Conservation (phyloP, 2,888 invertebrate genomes). For the Oegoconia quadripuncta region DNA sequence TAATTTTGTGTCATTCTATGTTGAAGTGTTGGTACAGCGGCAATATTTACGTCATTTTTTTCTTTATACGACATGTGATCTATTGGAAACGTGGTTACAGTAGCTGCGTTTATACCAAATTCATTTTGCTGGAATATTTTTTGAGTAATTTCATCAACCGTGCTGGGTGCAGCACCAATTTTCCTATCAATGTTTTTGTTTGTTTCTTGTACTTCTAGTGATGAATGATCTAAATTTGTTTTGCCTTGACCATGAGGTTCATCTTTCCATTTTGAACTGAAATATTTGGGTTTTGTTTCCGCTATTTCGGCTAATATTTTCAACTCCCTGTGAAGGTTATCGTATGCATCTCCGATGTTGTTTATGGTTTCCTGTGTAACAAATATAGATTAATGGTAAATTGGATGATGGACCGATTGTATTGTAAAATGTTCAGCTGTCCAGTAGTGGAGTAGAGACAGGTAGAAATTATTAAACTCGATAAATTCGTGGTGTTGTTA, state of each 20-base stretch:
- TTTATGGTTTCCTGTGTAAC: conserved; percentile 42
- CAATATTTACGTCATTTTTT: not conserved
- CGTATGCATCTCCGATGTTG: conserved; percentile 47
- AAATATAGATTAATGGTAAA: conserved; percentile 3
- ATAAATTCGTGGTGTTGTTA: too few relatives aligned
- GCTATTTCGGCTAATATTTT: conserved; percentile 26
- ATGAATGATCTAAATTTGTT: conserved; percentile 17
- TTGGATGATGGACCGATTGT: too few relatives aligned
- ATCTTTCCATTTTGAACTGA: conserved; percentile 1
- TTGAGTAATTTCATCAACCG: conserved; percentile 3
- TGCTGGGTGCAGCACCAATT: conserved; percentile 6
- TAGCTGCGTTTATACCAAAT: not conserved
- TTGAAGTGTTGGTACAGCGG: not conserved
- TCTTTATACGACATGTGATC: not conserved
- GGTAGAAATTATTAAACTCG: too few relatives aligned
- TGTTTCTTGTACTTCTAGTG: conserved; percentile 24
- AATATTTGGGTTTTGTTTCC: conserved; percentile 9
- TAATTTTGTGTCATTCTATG: not conserved
- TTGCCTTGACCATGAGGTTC: conserved; percentile 5
- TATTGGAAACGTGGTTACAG: not conserved
- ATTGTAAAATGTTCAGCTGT: too few relatives aligned
- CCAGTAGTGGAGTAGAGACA: too few relatives aligned
- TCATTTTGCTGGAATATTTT: not conserved
- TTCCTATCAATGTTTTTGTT: conserved; percentile 16
- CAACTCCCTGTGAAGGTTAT: conserved; percentile 43